Conservation (phyloP, 2,888 invertebrate species). For the Digitonthophagus gazella region DNA sequence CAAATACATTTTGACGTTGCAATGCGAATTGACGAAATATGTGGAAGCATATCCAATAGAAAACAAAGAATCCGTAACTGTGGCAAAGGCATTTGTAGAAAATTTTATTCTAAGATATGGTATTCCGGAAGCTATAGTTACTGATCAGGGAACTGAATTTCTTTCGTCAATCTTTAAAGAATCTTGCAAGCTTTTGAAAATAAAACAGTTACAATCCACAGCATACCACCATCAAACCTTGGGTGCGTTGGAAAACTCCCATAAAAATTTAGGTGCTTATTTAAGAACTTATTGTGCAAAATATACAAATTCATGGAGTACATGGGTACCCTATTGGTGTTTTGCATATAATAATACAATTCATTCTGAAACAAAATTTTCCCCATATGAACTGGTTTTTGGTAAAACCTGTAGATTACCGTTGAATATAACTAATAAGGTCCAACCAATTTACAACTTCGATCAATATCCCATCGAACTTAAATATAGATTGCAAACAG, state of each 20-base stretch:
- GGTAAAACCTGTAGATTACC: conserved; percentile 13
- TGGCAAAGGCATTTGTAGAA: conserved; percentile 29
- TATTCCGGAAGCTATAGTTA: conserved; percentile 24
- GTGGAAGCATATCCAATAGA: conserved; percentile 26
- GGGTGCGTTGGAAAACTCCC: conserved; percentile 26
- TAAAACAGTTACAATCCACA: conserved; percentile 25
- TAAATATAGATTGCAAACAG: conserved; percentile 19
- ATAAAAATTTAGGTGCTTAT: conserved; percentile 25
- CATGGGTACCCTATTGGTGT: conserved; percentile 25
- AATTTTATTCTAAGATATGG: conserved; percentile 29
- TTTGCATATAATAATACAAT: conserved; percentile 20
- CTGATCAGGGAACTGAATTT: conserved; percentile 28
- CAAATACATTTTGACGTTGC: conserved; percentile 27
- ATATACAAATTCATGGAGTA: conserved; percentile 18
- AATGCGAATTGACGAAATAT: conserved; percentile 29
- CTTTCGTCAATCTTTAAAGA: conserved; percentile 19
- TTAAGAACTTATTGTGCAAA: conserved; percentile 21
- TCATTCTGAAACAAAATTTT: conserved; percentile 18
- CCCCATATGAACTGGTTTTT: conserved; percentile 22
- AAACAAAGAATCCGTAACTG: conserved; percentile 27
- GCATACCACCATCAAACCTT: conserved; percentile 28
- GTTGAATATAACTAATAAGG: conserved; percentile 3
- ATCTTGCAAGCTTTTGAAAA: conserved; percentile 24
- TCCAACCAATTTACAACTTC: conserved; percentile 20
- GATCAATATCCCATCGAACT: conserved; percentile 18